Conservation (phyloP, 2,797 vertebrate species). For the Takifugu ocellatus region DNA sequence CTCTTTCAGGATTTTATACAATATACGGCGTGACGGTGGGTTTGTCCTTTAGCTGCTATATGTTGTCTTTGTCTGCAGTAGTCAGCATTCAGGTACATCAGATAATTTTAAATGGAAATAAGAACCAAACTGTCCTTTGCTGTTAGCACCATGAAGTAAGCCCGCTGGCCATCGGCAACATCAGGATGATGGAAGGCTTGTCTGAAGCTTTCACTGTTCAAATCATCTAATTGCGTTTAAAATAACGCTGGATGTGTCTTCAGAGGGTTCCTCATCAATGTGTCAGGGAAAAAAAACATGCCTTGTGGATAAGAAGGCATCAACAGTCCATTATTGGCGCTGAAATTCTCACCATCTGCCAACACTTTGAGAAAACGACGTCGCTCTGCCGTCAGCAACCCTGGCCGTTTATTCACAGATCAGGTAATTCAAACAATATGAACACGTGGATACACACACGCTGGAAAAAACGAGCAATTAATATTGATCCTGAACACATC, state of each 20-base stretch:
- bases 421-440: conserved; percentile 60
- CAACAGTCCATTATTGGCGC: conserved; percentile 74
- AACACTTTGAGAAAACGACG: conserved; percentile 53
- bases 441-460: conserved; percentile 12
- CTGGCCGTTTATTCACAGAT: conserved; percentile 45
- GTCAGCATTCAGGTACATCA: conserved; percentile 26
- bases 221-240: conserved; percentile 26
- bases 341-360: conserved; percentile 69
- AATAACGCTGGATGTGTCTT: conserved; percentile 11
- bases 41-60: conserved; percentile 10
- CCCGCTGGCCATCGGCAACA: conserved; percentile 12
- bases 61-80: conserved; percentile 35
- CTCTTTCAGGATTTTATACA: conserved; percentile 2
- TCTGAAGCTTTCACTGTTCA: conserved; percentile 22
- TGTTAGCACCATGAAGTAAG: conserved; percentile 14
- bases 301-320: conserved; percentile 69
- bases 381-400: conserved; percentile 56
- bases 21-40: background rate
- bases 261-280: conserved; percentile 60
- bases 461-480: too few relatives aligned
- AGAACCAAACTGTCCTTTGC: conserved; percentile 47
- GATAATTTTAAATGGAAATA: conserved; percentile 66
- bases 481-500: too few relatives aligned
- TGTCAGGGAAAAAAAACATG: conserved; percentile 59
- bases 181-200: conserved; percentile 4